These are phyloP conservation scores for Cryptotermes secundus DNA, from an alignment of 1,140 invertebrate genomes.

Conservation along the genomic window DNA sequence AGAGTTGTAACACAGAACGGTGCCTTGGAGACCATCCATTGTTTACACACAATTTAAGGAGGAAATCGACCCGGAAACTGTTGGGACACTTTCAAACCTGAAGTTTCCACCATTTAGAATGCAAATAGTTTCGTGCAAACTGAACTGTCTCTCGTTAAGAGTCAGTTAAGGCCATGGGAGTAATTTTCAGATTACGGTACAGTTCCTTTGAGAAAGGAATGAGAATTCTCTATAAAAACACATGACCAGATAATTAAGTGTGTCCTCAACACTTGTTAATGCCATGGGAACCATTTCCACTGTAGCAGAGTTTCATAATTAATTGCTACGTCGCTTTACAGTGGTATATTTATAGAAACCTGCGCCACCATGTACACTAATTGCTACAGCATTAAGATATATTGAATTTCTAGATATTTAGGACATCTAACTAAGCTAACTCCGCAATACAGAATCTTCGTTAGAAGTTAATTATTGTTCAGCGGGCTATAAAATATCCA, in stretches of 20 bases:
- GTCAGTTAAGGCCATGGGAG: not conserved
- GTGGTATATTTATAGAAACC: not conserved
- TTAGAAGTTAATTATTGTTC: no score
- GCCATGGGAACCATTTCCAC: not conserved
- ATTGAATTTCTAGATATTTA: no score
- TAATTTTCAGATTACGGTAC: not conserved
- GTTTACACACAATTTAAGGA: slow-evolving; percentile 10
- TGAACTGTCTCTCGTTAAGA: not conserved
- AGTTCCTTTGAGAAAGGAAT: not conserved
- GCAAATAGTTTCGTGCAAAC: not conserved
- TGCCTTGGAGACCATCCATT: slow-evolving; percentile 11
- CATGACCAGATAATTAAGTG: not conserved
- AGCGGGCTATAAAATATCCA: no score
- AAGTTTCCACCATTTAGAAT: slow-evolving; percentile 13
- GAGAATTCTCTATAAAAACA: not conserved
- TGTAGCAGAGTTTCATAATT: not conserved
- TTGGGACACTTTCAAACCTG: slow-evolving; percentile 3
- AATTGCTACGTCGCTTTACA: not conserved
- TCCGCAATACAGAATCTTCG: no score
- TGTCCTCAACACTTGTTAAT: not conserved
- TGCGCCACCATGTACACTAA: not conserved
- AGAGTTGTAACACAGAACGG: slow-evolving; percentile 5
- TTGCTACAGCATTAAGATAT: no score
- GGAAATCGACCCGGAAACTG: not conserved
- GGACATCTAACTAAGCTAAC: no score